These are phyloP conservation scores for Tribolium castaneum DNA, from an alignment of 1,140 invertebrate species.

Conservation along the genomic window DNA sequence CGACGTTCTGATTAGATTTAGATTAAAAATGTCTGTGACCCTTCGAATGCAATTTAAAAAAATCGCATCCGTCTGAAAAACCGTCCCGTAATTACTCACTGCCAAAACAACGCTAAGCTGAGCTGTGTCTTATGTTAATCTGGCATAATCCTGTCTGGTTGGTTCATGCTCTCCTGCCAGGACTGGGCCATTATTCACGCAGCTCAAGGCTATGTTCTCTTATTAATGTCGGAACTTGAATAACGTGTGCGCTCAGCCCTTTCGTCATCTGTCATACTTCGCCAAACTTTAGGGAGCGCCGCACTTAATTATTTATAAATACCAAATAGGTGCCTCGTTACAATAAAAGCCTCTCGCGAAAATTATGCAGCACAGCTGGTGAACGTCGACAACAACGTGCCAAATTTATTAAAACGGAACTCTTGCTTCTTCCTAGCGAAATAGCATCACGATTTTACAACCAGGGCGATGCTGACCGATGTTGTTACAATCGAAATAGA, in stretches of 20 bases:
- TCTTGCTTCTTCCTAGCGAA: not conserved
- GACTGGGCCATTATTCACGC: slow-evolving; percentile 58
- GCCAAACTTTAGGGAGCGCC: slow-evolving; percentile 42
- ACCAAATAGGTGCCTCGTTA: slow-evolving; percentile 34
- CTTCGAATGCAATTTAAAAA: slow-evolving; percentile 61
- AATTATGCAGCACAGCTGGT: slow-evolving; percentile 28
- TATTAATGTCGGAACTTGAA: slow-evolving; percentile 55
- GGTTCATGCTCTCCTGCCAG: slow-evolving; percentile 59
- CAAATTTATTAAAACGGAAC: slow-evolving; percentile 24
- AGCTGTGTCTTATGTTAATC: slow-evolving; percentile 64
- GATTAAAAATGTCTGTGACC: slow-evolving; percentile 60
- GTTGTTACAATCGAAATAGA: slow-evolving; percentile 5
- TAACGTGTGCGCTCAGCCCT: slow-evolving; percentile 51
- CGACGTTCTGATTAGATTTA: slow-evolving; percentile 49
- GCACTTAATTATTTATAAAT: slow-evolving; percentile 36
- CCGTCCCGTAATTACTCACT: slow-evolving; percentile 62
- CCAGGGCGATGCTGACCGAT: not conserved
- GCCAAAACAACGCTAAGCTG: slow-evolving; percentile 62
- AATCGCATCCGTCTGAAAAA: slow-evolving; percentile 55
- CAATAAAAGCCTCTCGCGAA: slow-evolving; percentile 34
- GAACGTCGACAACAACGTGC: not conserved
- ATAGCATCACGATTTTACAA: not conserved
- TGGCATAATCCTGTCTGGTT: slow-evolving; percentile 62
- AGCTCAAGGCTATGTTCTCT: slow-evolving; percentile 49
- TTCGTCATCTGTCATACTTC: slow-evolving; percentile 55